Evolutionary conservation across 2,797 vertebrate genomes (phyloP).

Genomic region (Pterois miles): DNA sequence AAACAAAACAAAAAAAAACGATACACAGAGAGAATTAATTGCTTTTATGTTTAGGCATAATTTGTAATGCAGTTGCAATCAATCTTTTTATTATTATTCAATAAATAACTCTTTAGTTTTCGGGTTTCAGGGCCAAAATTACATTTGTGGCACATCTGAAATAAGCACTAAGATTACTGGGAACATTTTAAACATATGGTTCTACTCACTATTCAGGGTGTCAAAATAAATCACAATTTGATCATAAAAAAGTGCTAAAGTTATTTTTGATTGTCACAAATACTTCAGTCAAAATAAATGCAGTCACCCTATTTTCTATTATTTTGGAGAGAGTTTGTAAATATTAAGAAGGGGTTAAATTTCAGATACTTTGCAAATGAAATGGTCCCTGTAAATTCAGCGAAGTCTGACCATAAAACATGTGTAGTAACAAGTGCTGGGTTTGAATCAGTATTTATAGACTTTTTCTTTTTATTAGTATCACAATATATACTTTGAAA

Average conservation of each 20-base stretch:
- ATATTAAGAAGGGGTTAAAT: not conserved
- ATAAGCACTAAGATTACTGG: slow-evolving; percentile 7
- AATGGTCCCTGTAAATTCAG: not conserved
- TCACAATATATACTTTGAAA: slow-evolving; percentile 3
- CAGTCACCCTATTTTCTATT: not conserved
- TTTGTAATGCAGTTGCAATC: not conserved
- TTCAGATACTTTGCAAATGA: not conserved
- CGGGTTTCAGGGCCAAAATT: not conserved
- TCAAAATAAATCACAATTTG: not conserved
- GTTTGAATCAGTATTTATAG: slow-evolving; percentile 8
- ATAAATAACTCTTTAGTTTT: not conserved
- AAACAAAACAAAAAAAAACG: not conserved
- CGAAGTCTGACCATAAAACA: not conserved
- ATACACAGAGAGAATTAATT: not conserved
- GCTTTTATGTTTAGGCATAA: not conserved
- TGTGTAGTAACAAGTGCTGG: slow-evolving; percentile 17
- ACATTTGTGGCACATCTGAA: slow-evolving; percentile 16
- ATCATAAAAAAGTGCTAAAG: not conserved
- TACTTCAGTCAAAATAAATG: not conserved
- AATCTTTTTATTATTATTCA: not conserved
- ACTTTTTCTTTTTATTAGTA: not conserved
- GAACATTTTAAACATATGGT: not conserved
- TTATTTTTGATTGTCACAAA: not conserved
- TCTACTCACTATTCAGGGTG: not conserved
- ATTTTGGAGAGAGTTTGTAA: not conserved